phyloP scores from a whole-genome alignment of 2,888 invertebrate species.

The Aphidoletes aphidimyza region DNA sequence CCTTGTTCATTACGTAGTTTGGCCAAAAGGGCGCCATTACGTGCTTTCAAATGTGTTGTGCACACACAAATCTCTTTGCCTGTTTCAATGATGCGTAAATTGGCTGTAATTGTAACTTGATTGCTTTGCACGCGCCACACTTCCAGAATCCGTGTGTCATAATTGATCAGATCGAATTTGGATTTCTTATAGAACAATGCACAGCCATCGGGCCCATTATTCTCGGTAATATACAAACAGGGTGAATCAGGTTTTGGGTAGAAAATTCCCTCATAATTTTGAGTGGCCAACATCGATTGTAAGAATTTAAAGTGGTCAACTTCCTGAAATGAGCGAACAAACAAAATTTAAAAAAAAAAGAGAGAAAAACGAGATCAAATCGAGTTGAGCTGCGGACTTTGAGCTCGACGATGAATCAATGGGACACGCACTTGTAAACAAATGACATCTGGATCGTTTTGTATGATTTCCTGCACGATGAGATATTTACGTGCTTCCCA shows the following conservation, averaged over 20 bases:
- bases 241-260: constrained; percentile 83
- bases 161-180: constrained; percentile 71
- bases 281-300: constrained; percentile 70
- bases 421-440: constrained; percentile 72
- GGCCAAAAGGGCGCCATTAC: constrained; percentile 74
- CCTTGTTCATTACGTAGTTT: constrained; percentile 78
- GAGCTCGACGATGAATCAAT: not conserved
- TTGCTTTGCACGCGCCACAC: constrained; percentile 81
- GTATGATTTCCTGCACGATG: constrained; percentile 77
- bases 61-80: constrained; percentile 74
- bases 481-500: constrained; percentile 76
- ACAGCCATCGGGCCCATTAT: constrained; percentile 83
- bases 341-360: constrained; percentile 55
- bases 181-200: constrained; percentile 77
- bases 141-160: constrained; percentile 72
- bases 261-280: constrained; percentile 77
- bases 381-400: not conserved
- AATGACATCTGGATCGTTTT: constrained; percentile 75
- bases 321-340: constrained; percentile 68
- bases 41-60: constrained; percentile 80
- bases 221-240: constrained; percentile 76
- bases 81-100: constrained; percentile 69
- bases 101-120: constrained; percentile 73
- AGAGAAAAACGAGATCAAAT: not conserved
- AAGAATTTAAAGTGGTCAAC: constrained; percentile 80